Conservation (phyloP, 2,113 vertebrate species). For the Carassius carassius region DNA sequence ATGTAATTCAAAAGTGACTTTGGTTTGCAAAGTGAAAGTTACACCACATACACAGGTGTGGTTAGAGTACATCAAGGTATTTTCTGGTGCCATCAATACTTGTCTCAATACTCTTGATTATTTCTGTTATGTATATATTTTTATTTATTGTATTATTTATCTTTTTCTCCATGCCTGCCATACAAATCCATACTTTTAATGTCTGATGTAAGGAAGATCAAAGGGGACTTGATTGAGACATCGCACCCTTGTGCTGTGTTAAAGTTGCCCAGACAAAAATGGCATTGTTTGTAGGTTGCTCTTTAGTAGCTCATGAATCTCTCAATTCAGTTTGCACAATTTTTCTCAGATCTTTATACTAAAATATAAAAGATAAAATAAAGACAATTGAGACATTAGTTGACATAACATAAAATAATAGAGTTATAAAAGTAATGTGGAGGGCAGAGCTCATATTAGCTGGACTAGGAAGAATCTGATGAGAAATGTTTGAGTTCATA, state of each 20-base stretch:
- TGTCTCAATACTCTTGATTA: neutral
- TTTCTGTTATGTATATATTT: neutral
- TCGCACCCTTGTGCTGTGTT: neutral
- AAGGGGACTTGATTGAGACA: neutral
- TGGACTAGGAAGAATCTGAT: no score
- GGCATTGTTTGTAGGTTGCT: no score
- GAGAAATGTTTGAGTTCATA: no score
- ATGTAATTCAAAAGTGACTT: neutral
- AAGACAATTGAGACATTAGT: no score
- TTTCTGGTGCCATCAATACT: neutral
- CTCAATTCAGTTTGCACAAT: no score
- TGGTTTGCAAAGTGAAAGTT: conserved; percentile 8
- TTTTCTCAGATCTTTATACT: no score
- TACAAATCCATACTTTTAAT: neutral
- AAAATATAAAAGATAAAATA: no score
- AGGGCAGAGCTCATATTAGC: no score
- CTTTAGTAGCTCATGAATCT: no score
- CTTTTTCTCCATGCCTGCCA: neutral
- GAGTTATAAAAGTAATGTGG: no score
- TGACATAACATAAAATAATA: no score
- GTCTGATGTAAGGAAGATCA: neutral
- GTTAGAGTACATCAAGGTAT: neutral
- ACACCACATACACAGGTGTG: neutral
- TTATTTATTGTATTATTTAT: neutral
- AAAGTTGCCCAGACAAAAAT: neutral